These are phyloP conservation scores for Hephaestus fuliginosus DNA, from an alignment of 2,797 vertebrate genomes.

Conservation along the genomic window DNA sequence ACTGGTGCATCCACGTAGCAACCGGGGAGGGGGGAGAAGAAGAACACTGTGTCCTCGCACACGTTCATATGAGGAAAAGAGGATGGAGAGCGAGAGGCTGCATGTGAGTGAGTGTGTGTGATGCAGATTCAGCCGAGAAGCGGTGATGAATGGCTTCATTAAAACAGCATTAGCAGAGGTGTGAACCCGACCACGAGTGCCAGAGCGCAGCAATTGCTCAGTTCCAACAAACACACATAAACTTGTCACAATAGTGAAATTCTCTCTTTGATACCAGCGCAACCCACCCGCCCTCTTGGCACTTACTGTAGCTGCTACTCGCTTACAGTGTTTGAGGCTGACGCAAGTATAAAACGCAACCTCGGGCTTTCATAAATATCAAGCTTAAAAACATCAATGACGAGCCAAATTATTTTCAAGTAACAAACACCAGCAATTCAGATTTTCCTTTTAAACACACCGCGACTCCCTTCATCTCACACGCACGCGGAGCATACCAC, in stretches of 20 bases:
- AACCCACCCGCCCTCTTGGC: conserved; percentile 1
- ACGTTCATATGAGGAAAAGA: conserved; percentile 50
- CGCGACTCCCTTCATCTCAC: not conserved
- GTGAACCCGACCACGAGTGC: conserved; percentile 72
- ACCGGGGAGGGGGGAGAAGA: conserved; percentile 31
- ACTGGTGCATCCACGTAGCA: conserved; percentile 72
- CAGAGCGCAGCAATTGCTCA: conserved; percentile 56
- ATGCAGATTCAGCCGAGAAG: conserved; percentile 76
- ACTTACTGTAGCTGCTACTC: not conserved
- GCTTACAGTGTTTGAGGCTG: conserved; percentile 38
- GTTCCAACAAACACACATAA: conserved; percentile 45
- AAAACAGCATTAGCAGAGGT: conserved; percentile 87
- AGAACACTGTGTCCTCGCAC: conserved; percentile 73
- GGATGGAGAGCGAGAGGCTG: conserved; percentile 42
- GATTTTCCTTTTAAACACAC: conserved; percentile 42
- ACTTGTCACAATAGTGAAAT: conserved; percentile 56
- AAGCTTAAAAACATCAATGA: conserved; percentile 21
- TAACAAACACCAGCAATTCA: conserved; percentile 27
- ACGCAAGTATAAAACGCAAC: conserved; percentile 22
- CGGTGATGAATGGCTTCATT: conserved; percentile 89
- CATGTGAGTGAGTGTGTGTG: conserved; percentile 25
- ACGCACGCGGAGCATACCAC: not conserved
- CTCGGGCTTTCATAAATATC: conserved; percentile 25
- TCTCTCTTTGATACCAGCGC: conserved; percentile 39
- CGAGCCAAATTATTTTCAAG: conserved; percentile 27